A percentile compares a stretch with the other conserved stretches of the same genome.
Conservation (phyloP, 2,113 vertebrate genomes). For the Crypturellus undulatus region DNA sequence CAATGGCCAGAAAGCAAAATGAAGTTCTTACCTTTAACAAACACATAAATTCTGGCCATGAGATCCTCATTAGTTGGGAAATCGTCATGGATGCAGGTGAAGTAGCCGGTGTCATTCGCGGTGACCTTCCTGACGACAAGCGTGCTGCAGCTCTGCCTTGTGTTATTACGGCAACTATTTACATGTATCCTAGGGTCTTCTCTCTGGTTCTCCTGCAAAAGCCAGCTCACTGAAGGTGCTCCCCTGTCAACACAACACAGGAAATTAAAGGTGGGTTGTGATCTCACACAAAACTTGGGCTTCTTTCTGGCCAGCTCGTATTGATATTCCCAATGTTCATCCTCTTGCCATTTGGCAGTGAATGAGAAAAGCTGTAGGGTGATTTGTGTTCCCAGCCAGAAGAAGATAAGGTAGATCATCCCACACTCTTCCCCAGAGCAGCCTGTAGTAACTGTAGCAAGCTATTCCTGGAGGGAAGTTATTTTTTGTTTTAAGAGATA, state of each 20-base stretch:
- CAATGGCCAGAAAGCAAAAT: not conserved
- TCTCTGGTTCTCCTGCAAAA: slow-evolving; percentile 25
- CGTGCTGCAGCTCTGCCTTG: slow-evolving; percentile 75
- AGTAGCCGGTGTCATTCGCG: slow-evolving; percentile 80
- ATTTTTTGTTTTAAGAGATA: not conserved
- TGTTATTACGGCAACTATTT: slow-evolving; percentile 55
- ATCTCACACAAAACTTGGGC: rapidly evolving
- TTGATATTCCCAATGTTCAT: rapidly evolving
- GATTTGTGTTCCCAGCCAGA: not conserved
- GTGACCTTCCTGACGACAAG: slow-evolving; percentile 73
- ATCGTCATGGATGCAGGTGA: slow-evolving; percentile 77
- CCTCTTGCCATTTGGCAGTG: not conserved
- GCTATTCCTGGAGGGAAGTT: not conserved
- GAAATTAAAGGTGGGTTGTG: not conserved
- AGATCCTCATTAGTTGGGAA: not conserved
- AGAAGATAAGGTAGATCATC: not conserved
- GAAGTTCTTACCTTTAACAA: slow-evolving; percentile 83
- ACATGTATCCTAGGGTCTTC: slow-evolving; percentile 61
- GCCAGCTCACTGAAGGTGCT: slow-evolving; percentile 77
- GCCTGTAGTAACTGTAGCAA: not conserved
- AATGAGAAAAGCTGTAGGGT: not conserved
- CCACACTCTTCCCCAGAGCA: not conserved
- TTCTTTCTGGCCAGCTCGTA: not conserved
- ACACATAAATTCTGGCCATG: slow-evolving; percentile 80
- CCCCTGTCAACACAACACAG: slow-evolving; percentile 76